Evolutionary conservation across 1,140 invertebrate species (phyloP).

Genomic region (Oscheius sp.): DNA sequence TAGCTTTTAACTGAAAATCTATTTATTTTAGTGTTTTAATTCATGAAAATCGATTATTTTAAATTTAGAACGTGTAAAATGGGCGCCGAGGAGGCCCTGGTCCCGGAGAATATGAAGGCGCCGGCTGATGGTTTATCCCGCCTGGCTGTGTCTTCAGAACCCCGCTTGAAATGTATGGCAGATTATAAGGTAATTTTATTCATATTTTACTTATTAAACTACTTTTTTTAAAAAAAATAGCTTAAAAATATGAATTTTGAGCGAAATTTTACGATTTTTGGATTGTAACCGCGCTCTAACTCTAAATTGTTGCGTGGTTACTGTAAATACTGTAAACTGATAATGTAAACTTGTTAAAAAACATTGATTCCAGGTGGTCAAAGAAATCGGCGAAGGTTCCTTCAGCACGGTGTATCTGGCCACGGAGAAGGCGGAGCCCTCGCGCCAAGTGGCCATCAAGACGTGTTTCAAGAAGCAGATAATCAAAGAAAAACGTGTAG

Average conservation of each 20-base stretch:
- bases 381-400: slow-evolving; percentile 34
- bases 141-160: neutral
- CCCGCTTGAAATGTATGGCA: slow-evolving; percentile 13
- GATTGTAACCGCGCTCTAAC: no score
- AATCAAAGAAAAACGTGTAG: slow-evolving; percentile 31
- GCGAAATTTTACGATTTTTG: no score
- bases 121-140: neutral
- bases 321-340: no score
- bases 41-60: no score
- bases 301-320: no score
- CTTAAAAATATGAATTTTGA: no score
- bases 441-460: slow-evolving; percentile 18
- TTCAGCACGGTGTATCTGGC: slow-evolving; percentile 29
- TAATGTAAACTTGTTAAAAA: no score
- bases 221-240: neutral
- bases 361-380: slow-evolving; percentile 16
- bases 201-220: neutral
- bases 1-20: no score
- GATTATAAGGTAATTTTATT: slow-evolving; percentile 15
- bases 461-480: slow-evolving; percentile 36
- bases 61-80: no score
- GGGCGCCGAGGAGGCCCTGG: neutral
- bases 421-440: neutral
- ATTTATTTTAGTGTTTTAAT: no score
- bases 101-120: neutral